Conservation (phyloP, 2,888 invertebrate species). For the Drosophila affinis region DNA sequence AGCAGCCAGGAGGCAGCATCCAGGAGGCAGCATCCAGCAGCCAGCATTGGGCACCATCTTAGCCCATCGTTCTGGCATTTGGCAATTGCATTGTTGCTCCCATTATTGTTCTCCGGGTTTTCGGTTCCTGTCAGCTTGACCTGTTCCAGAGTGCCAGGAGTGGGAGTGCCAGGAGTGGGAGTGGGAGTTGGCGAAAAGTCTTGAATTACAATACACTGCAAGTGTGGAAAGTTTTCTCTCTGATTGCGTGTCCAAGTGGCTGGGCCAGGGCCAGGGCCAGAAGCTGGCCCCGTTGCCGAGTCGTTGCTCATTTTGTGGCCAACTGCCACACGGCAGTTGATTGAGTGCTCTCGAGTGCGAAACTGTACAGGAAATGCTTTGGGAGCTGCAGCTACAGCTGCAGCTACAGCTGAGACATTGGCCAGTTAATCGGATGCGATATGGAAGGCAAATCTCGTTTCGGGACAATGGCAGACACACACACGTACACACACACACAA, state of each 20-base stretch:
- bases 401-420: conserved; percentile 10
- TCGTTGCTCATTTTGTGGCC: conserved; percentile 25
- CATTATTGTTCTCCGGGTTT: conserved; percentile 42
- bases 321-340: conserved; percentile 21
- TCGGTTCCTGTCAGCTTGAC: conserved; percentile 51
- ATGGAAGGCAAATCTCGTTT: neutral
- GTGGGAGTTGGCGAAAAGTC: conserved; percentile 35
- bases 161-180: conserved; percentile 12
- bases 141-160: conserved; percentile 29
- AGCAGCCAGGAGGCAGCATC: neutral
- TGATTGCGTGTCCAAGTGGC: conserved; percentile 52
- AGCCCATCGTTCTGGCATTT: conserved; percentile 50
- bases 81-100: conserved; percentile 55
- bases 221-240: conserved; percentile 51
- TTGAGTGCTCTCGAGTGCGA: conserved; percentile 39
- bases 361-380: conserved; percentile 19
- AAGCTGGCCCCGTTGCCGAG: neutral
- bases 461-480: neutral
- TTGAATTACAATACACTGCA: conserved; percentile 58
- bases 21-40: neutral
- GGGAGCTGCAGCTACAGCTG: conserved; percentile 8
- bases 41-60: neutral
- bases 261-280: neutral
- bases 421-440: conserved; percentile 24
- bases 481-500: conserved; percentile 4